Evolutionary conservation across 2,888 invertebrate species (phyloP), one percentile per base, ranked within the genome.

Genomic region (Leptinotarsa haldemani): DNA sequence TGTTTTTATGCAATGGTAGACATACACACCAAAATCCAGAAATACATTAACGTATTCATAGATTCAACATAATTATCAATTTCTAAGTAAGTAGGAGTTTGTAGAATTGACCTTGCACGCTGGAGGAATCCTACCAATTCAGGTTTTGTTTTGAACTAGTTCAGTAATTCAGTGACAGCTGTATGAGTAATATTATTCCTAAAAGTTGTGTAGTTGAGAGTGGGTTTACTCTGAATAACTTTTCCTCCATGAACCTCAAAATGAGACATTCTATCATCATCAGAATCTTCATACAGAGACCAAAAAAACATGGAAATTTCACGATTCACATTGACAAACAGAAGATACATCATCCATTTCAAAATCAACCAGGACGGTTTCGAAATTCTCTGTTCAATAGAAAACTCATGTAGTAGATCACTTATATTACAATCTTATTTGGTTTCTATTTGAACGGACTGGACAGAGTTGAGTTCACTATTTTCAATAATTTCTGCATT

Each of bases 1-100:
- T 69, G 67, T 74, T 77, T 69, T 74, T 71, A 66, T 76, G 70
- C 22, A 77, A 18, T 15, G 75, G 77, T 16, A 77, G 30, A 13
- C 75, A 73, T 77, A 64, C 20, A 74, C 46, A 18, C 64, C 69
- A 71, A 75, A 74, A 58, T 73, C 65, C 47, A 71, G 68, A 16
- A 25, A 25, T 3, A 30, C 5, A 30, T 30, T 0, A 30, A 5
- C 5, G 5, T 30, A 30, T 30, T 68, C 3, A 52, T 47, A 65
- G 15, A 48, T 48, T 48, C 13, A 4, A 4, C 48, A 13, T 25
- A 25, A 25, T 25, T 25, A 2, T 5, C 48, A 13, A 48, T 13
- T 3, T 48, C 13, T 13, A 7, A 13, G 48, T 12, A 2, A 48
- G 9, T 15, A 13, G 48, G 48, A 13, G 7, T 48, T 7, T 48